Conservation (phyloP, 1,140 invertebrate species). For the Lucilia sericata region DNA sequence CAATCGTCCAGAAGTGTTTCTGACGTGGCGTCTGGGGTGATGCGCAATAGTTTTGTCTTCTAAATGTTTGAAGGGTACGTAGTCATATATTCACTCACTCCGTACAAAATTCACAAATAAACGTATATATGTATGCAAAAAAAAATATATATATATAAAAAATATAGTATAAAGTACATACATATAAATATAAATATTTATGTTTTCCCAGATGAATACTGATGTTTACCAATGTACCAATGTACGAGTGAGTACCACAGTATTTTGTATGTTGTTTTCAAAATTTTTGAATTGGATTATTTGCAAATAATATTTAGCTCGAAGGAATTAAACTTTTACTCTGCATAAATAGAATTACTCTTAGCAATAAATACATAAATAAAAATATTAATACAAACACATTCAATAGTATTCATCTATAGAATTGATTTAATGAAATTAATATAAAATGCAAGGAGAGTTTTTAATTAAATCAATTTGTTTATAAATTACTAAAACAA, state of each 20-base stretch:
- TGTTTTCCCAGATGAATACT: conserved; percentile 2
- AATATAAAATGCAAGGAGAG: not conserved
- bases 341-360: not conserved
- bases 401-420: not conserved
- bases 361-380: no score
- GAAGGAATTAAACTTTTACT: conserved; percentile 5
- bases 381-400: not conserved
- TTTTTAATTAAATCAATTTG: conserved; percentile 8
- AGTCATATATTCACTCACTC: no score
- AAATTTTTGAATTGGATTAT: conserved; percentile 1
- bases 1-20: no score
- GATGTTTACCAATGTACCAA: not conserved
- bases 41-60: no score
- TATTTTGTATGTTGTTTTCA: not conserved
- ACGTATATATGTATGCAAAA: no score
- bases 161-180: not conserved
- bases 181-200: conserved; percentile 13
- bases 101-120: no score
- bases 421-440: conserved; percentile 12
- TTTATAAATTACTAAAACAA: no score
- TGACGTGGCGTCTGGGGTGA: no score
- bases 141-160: no score
- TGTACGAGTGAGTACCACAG: not conserved
- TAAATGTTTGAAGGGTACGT: no score
- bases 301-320: conserved; percentile 14